These are phyloP conservation scores for Eretmocerus hayati DNA, from an alignment of 2,888 invertebrate species.

Conservation along the genomic window DNA sequence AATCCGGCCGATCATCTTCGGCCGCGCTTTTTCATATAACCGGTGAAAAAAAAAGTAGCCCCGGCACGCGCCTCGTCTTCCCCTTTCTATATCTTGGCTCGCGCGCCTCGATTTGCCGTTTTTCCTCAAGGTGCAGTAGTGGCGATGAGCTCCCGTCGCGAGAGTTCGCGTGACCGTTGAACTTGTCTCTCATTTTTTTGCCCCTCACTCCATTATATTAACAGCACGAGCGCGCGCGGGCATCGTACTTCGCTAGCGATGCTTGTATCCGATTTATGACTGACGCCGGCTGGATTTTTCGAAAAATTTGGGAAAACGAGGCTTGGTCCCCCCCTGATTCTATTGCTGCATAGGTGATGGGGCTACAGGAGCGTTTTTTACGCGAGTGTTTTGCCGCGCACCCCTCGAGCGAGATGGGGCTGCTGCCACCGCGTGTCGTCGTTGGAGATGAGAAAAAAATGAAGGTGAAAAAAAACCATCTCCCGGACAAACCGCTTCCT, in stretches of 20 bases:
- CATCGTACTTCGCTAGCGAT: constrained; percentile 14
- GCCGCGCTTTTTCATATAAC: too few relatives aligned
- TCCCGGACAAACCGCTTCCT: constrained; percentile 29
- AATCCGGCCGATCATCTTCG: too few relatives aligned
- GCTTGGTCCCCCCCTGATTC: constrained; percentile 10
- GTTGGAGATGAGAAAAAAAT: constrained; percentile 21
- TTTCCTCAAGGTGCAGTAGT: too few relatives aligned
- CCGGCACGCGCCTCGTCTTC: too few relatives aligned
- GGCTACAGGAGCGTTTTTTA: constrained; percentile 21
- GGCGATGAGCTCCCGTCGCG: too few relatives aligned
- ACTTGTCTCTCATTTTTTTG: too few relatives aligned
- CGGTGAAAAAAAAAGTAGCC: too few relatives aligned
- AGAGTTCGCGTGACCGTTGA: too few relatives aligned
- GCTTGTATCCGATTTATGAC: constrained; percentile 27
- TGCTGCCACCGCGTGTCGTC: constrained; percentile 21
- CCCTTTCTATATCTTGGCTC: too few relatives aligned
- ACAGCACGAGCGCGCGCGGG: constrained; percentile 18
- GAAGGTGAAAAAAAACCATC: constrained; percentile 15
- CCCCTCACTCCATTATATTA: too few relatives aligned
- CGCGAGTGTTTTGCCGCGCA: constrained; percentile 1
- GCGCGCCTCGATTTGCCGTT: too few relatives aligned
- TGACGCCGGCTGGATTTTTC: constrained; percentile 25
- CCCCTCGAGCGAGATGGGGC: constrained; percentile 1
- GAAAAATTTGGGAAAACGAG: constrained; percentile 26
- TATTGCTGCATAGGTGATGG: neutral